Evolutionary conservation across 2,888 invertebrate species (phyloP).

Genomic region (Graphium colonna): DNA sequence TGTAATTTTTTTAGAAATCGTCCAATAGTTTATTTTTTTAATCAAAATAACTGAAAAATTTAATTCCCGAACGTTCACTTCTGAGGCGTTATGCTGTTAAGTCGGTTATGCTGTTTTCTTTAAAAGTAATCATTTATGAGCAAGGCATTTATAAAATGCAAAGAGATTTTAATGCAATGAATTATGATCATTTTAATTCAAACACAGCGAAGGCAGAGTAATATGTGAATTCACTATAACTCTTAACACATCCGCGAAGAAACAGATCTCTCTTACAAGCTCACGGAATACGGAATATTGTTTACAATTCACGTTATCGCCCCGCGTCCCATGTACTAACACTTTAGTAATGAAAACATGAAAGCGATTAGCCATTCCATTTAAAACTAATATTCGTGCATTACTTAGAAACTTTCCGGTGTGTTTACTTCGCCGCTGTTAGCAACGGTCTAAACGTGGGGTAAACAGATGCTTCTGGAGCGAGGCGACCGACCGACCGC

Average conservation of each 20-base stretch:
- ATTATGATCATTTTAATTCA: background rate
- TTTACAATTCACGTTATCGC: conserved; percentile 3
- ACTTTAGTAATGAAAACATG: conserved; percentile 13
- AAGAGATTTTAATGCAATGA: no score
- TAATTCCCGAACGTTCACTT: no score
- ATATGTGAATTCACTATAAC: background rate
- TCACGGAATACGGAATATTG: background rate
- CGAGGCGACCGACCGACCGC: conserved; percentile 13
- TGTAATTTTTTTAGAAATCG: no score
- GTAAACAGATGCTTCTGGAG: conserved; percentile 22
- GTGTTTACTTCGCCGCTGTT: conserved; percentile 17
- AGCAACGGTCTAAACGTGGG: conserved; percentile 20
- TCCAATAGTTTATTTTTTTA: no score
- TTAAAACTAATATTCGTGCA: conserved; percentile 17
- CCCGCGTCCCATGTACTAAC: conserved; percentile 3
- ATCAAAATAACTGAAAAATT: no score
- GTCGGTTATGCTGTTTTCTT: no score
- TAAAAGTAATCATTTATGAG: no score
- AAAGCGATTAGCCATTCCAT: conserved; percentile 19
- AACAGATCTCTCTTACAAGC: background rate
- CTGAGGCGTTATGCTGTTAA: no score
- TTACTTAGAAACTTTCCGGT: conserved; percentile 19
- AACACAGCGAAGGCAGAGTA: background rate
- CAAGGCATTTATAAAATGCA: no score
- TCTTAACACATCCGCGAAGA: background rate